Conservation (phyloP, 1,140 invertebrate genomes). For the Psix sp. region DNA sequence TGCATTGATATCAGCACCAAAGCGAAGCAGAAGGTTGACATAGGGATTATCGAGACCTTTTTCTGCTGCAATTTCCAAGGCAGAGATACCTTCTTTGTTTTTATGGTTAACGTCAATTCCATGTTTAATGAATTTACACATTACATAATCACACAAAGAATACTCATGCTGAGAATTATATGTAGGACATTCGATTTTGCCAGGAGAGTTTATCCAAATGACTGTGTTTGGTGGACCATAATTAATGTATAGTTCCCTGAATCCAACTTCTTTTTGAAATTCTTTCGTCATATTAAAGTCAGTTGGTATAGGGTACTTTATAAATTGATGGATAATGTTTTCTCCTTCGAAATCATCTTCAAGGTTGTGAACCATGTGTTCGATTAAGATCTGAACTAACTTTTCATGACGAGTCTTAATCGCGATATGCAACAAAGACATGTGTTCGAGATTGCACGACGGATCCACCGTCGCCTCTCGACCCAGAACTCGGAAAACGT, state of each 20-base stretch:
- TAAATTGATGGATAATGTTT: constrained; percentile 16
- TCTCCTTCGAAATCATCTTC: constrained; percentile 4
- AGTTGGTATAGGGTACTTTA: constrained; percentile 3
- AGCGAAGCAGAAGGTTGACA: constrained; percentile 8
- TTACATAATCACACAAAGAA: constrained; percentile 17
- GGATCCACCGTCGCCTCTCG: constrained; percentile 13
- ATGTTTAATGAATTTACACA: constrained; percentile 19
- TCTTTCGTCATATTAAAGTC: constrained; percentile 4
- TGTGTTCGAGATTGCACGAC: constrained; percentile 7
- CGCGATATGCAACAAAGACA: constrained; percentile 16
- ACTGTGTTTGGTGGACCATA: constrained; percentile 16
- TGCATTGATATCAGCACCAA: constrained; percentile 29
- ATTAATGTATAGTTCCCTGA: constrained; percentile 7
- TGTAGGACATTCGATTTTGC: background rate
- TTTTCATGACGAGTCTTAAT: constrained; percentile 6
- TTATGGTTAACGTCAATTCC: constrained; percentile 21
- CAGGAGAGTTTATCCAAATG: constrained; percentile 3
- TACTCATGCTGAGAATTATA: background rate
- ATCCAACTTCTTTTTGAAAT: constrained; percentile 14
- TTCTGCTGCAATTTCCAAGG: constrained; percentile 20
- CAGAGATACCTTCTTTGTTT: constrained; percentile 19
- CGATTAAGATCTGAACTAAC: constrained; percentile 4
- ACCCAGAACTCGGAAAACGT: constrained; percentile 16
- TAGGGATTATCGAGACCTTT: constrained; percentile 25
- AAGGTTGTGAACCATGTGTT: constrained; percentile 6